Evolutionary conservation across 2,797 vertebrate genomes (phyloP).

Genomic region (Manis pentadactyla): DNA sequence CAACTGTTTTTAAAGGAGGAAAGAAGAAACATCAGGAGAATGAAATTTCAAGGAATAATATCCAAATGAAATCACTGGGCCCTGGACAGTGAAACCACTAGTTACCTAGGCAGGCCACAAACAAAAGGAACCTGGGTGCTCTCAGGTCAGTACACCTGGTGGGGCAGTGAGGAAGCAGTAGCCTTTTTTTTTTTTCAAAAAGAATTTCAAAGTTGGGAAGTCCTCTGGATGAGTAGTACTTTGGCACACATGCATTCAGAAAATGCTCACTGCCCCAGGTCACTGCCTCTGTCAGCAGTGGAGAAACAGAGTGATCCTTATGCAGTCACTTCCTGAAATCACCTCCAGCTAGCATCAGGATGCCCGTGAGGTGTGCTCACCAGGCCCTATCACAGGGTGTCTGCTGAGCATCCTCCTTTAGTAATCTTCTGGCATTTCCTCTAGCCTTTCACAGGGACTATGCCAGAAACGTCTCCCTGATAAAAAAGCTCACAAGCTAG

Average conservation of each 20-base stretch:
- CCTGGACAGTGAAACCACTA: not conserved
- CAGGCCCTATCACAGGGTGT: not conserved
- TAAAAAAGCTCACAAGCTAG: slow-evolving; percentile 35
- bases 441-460: not conserved
- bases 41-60: slow-evolving; percentile 5
- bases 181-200: not conserved
- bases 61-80: not conserved
- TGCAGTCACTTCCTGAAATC: not conserved
- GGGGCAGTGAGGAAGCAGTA: not conserved
- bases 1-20: slow-evolving; percentile 41
- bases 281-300: not conserved
- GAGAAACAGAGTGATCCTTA: not conserved
- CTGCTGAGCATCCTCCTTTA: slow-evolving; percentile 47
- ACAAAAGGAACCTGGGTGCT: not conserved
- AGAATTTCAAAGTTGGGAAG: not conserved
- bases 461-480: slow-evolving; percentile 59
- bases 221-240: not conserved
- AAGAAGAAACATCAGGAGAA: slow-evolving; percentile 34
- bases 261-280: not conserved
- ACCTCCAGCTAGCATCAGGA: not conserved
- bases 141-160: not conserved
- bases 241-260: not conserved
- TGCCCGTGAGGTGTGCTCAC: not conserved
- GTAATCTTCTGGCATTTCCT: slow-evolving; percentile 48
- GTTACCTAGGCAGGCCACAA: not conserved